These are phyloP conservation scores for Osmerus mordax DNA, from an alignment of 2,113 vertebrate genomes.

Conservation along the genomic window DNA sequence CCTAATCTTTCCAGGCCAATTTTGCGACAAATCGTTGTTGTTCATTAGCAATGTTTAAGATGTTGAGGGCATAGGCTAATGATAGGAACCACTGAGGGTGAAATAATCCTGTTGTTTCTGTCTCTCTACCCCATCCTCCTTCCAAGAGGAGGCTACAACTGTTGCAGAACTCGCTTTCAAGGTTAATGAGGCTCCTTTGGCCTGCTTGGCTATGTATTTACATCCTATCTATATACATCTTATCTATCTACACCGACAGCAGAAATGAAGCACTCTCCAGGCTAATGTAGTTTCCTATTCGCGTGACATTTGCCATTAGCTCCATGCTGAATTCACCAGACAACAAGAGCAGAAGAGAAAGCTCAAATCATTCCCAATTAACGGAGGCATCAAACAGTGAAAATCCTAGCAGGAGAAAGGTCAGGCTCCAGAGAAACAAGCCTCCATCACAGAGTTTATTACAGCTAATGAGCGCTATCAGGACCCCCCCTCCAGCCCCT, in stretches of 20 bases:
- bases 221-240: not conserved
- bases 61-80: slow-evolving; percentile 69
- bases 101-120: slow-evolving; percentile 58
- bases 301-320: slow-evolving; percentile 88
- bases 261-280: slow-evolving; percentile 70
- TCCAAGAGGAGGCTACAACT: slow-evolving; percentile 51
- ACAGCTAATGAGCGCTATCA: slow-evolving; percentile 85
- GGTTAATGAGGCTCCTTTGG: slow-evolving; percentile 75
- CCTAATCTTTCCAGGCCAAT: slow-evolving; percentile 44
- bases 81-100: slow-evolving; percentile 51
- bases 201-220: slow-evolving; percentile 13
- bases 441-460: slow-evolving; percentile 60
- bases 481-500: not conserved
- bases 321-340: slow-evolving; percentile 70
- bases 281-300: slow-evolving; percentile 77
- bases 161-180: slow-evolving; percentile 53
- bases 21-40: slow-evolving; percentile 23
- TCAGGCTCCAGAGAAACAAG: slow-evolving; percentile 79
- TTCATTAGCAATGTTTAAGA: slow-evolving; percentile 71
- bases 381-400: slow-evolving; percentile 81
- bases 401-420: slow-evolving; percentile 81
- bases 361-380: slow-evolving; percentile 87
- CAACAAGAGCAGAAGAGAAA: slow-evolving; percentile 69
- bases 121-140: slow-evolving; percentile 18
- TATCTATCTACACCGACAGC: slow-evolving; percentile 28